These are phyloP conservation scores for Harpalus rubripes DNA, from an alignment of 2,888 invertebrate genomes.

Conservation along the genomic window DNA sequence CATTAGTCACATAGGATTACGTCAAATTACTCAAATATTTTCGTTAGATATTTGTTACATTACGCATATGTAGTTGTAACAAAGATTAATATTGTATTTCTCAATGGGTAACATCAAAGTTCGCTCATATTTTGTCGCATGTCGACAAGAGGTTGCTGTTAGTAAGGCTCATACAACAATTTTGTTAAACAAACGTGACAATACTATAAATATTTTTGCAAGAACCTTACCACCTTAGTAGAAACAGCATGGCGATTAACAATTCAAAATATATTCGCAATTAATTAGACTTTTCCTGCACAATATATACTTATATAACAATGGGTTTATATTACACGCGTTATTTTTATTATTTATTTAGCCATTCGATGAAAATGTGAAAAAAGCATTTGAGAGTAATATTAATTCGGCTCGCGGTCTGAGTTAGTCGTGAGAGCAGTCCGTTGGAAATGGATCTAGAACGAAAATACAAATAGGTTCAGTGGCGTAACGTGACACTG, in stretches of 20 bases:
- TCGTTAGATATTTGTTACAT: conserved; percentile 29
- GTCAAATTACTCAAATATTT: not conserved
- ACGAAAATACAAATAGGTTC: conserved; percentile 67
- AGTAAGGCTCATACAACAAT: conserved; percentile 63
- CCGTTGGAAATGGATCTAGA: conserved; percentile 66
- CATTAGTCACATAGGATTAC: conserved; percentile 30
- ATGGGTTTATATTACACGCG: conserved; percentile 44
- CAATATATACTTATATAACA: conserved; percentile 55
- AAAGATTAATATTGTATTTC: conserved; percentile 19
- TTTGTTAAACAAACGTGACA: conserved; percentile 64
- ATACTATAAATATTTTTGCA: conserved; percentile 59
- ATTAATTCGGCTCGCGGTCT: conserved; percentile 63
- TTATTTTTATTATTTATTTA: conserved; percentile 48
- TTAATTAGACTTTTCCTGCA: conserved; percentile 43
- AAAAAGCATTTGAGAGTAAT: conserved; percentile 62
- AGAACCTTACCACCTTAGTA: conserved; percentile 66
- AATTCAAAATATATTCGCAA: conserved; percentile 61
- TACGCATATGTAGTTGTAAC: conserved; percentile 7
- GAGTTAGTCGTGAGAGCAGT: conserved; percentile 60
- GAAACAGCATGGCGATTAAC: conserved; percentile 66
- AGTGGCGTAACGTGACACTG: conserved; percentile 61
- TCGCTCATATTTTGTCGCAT: not conserved
- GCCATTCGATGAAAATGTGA: conserved; percentile 52
- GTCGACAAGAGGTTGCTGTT: conserved; percentile 57
- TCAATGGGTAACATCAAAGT: not conserved